A percentile compares a stretch with the other conserved stretches of the same genome.
phyloP scores from a whole-genome alignment of 2,888 invertebrate species.

The Zonitis immaculata region DNA sequence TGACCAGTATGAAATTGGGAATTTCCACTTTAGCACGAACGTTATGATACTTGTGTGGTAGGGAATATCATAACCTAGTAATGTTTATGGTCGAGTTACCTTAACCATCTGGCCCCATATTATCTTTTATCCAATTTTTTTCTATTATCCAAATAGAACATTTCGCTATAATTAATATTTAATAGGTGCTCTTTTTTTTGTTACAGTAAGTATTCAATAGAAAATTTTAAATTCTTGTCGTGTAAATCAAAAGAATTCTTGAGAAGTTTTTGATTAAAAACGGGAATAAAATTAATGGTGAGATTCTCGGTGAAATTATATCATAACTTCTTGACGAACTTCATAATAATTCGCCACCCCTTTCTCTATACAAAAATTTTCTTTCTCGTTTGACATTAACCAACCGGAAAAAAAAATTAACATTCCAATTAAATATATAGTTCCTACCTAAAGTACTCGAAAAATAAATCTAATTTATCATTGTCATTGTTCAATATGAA shows the following conservation, averaged over 20 bases:
- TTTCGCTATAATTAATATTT: too few relatives aligned
- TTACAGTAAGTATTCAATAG: too few relatives aligned
- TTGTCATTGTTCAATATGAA: neutral
- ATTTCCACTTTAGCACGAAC: slow-evolving; percentile 12
- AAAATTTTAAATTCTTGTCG: neutral
- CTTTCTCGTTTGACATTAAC: neutral
- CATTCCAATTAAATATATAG: neutral
- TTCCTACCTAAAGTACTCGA: too few relatives aligned
- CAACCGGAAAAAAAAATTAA: neutral
- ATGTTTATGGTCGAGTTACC: slow-evolving; percentile 15
- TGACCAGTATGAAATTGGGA: slow-evolving; percentile 11
- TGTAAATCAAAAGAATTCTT: neutral
- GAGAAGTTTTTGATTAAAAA: neutral
- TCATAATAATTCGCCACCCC: neutral
- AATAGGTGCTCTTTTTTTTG: too few relatives aligned
- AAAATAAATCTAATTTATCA: neutral
- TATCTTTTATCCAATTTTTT: too few relatives aligned
- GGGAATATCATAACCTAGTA: slow-evolving; percentile 21
- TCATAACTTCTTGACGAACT: neutral
- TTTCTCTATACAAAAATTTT: neutral
- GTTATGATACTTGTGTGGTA: slow-evolving; percentile 17
- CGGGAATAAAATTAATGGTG: neutral
- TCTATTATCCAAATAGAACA: too few relatives aligned
- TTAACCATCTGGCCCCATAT: too few relatives aligned
- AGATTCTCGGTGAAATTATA: neutral